These are phyloP conservation scores for Harpalus rufipes DNA, from an alignment of 2,888 invertebrate genomes.

Conservation along the genomic window DNA sequence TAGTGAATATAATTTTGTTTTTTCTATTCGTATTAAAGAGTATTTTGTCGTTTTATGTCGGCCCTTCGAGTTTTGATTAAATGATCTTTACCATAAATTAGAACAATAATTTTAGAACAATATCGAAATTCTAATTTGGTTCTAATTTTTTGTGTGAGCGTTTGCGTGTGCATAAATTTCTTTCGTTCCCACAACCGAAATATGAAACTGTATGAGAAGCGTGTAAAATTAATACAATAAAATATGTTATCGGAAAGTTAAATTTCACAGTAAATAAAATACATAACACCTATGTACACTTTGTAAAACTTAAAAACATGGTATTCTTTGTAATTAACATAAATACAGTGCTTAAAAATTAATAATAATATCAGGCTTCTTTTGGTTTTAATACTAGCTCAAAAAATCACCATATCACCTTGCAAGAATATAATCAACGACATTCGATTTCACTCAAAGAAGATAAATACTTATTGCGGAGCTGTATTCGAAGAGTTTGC, in stretches of 20 bases:
- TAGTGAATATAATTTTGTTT: too few relatives aligned
- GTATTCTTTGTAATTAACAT: slow-evolving; percentile 59
- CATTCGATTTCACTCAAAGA: slow-evolving; percentile 33
- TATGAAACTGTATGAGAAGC: slow-evolving; percentile 43
- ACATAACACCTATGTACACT: slow-evolving; percentile 60
- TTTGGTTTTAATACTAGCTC: slow-evolving; percentile 70
- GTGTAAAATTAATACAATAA: slow-evolving; percentile 39
- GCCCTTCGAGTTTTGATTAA: too few relatives aligned
- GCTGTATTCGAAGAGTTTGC: slow-evolving; percentile 7
- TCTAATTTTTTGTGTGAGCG: too few relatives aligned
- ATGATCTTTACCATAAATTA: too few relatives aligned
- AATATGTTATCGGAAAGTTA: slow-evolving; percentile 47
- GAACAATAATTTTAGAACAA: too few relatives aligned
- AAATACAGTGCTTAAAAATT: slow-evolving; percentile 67
- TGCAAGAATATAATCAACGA: slow-evolving; percentile 63
- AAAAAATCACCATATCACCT: slow-evolving; percentile 68
- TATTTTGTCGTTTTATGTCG: too few relatives aligned
- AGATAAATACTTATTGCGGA: slow-evolving; percentile 12
- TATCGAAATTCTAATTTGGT: too few relatives aligned
- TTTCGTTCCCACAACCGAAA: slow-evolving; percentile 50
- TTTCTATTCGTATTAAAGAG: too few relatives aligned
- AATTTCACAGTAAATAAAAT: slow-evolving; percentile 55
- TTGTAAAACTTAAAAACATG: slow-evolving; percentile 61
- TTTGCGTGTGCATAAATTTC: slow-evolving; percentile 39
- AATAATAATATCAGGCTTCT: slow-evolving; percentile 69